Base-by-base conservation (phyloP, 2,113 vertebrate genomes). In the Geococcyx californianus region DNA sequence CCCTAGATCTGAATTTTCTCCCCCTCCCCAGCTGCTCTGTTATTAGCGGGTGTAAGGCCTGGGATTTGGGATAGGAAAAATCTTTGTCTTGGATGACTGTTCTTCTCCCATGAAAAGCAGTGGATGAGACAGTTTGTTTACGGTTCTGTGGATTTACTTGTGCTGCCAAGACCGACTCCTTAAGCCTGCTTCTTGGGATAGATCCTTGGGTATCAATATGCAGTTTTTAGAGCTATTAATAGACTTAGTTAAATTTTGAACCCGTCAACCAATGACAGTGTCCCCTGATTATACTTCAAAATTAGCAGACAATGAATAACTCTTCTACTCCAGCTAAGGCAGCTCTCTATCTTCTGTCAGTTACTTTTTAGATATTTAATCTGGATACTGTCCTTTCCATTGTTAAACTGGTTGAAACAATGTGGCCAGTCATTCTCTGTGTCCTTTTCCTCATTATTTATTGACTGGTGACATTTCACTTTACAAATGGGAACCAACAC, bases 231-330 rank as follows among this genome's bases (percentile, higher is more conserved):
- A 95, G 67, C 76, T 94, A 95, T 94, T 96, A 92, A 92, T 95
- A 94, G 3, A 19, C 76, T 87, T 77, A 67, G 64, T 92, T 89
- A 90, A 90, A 94, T 91, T 95, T 96, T 89, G 66, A 92, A 95
- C 80, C 56, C 93, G 94, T 93, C 91, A 97, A 42, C 85, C 89
- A 93, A 90, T 96, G 95, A 90, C 89, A 92, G 80, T 89, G 93
- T 95, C 94, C 94, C 84, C 69, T 91, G 84, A 96, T 94, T 92
- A 92, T 89, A 89, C 93, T 95, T 96, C 69, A 92, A 87, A 97
- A 97, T 95, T 91, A 95, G 91, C 64, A 96, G 89, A 95, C 21
- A 11, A 75, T 68, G 73, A 96, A 84, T 94, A 96, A 94, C 84
- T 95, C 72, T 73, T 84, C 89, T 93, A 93, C 81, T 94, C 87